Evolutionary conservation across 2,113 vertebrate genomes (phyloP).

Genomic region (Lepidothrix coronata): DNA sequence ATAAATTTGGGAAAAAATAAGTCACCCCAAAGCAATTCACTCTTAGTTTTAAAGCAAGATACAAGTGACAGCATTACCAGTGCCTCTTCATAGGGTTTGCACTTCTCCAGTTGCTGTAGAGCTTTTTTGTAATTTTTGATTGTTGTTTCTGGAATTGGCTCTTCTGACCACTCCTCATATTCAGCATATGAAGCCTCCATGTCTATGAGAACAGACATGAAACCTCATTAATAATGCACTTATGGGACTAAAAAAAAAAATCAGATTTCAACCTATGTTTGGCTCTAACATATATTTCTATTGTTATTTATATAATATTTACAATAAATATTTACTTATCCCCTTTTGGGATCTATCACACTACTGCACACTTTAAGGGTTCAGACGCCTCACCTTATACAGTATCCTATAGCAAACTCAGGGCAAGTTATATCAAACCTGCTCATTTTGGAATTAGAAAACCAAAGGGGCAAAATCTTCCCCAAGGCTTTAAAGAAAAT

Average conservation of each 20-base stretch:
- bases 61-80: constrained; percentile 77
- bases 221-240: not conserved
- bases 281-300: not conserved
- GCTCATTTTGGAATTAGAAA: not conserved
- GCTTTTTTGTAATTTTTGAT: constrained; percentile 85
- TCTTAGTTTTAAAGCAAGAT: not conserved
- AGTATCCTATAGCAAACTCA: not conserved
- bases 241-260: not conserved
- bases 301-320: not conserved
- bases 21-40: not conserved
- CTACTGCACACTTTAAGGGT: not conserved
- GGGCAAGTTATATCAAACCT: not conserved
- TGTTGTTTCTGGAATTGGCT: constrained; percentile 77
- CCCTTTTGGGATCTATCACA: not conserved
- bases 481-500: not conserved
- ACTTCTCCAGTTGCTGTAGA: constrained; percentile 84
- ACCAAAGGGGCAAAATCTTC: not conserved
- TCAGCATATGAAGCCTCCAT: constrained; percentile 92
- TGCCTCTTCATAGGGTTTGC: constrained; percentile 85
- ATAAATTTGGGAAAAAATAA: fast-evolving
- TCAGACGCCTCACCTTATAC: not conserved
- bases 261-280: not conserved
- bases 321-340: not conserved
- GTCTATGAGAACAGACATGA: constrained; percentile 66
- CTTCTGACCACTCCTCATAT: constrained; percentile 92